Evolutionary conservation across 1,140 invertebrate species (phyloP).

Genomic region (Trachymyrmex cornetzi): DNA sequence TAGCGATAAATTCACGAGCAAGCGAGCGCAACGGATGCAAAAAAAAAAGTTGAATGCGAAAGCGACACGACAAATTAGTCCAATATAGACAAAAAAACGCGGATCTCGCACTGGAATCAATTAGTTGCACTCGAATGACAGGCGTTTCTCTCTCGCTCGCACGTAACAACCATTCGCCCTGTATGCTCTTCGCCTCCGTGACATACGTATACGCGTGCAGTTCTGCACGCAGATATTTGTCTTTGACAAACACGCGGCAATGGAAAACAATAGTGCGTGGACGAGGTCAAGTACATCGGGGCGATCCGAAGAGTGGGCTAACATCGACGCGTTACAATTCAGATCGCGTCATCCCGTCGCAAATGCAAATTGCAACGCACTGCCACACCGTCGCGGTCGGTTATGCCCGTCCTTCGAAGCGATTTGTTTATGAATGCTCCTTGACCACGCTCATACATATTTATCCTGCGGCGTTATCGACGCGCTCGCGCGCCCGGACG

Average conservation of each 20-base stretch:
- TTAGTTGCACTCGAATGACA: slow-evolving; percentile 36
- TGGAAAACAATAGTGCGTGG: slow-evolving; percentile 44
- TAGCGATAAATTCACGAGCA: slow-evolving; percentile 42
- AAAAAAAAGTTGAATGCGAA: slow-evolving; percentile 47
- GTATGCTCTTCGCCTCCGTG: not conserved
- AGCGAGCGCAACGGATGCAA: not conserved
- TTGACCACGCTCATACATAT: slow-evolving; percentile 67
- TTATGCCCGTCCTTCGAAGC: slow-evolving; percentile 7
- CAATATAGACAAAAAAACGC: slow-evolving; percentile 46
- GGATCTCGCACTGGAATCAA: slow-evolving; percentile 45
- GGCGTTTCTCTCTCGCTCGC: slow-evolving; percentile 1
- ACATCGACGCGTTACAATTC: slow-evolving; percentile 64
- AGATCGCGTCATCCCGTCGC: slow-evolving; percentile 63
- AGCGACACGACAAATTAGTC: slow-evolving; percentile 51
- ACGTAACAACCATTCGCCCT: not conserved
- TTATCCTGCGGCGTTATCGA: slow-evolving; percentile 66
- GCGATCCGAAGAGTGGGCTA: slow-evolving; percentile 50
- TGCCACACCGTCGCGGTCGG: not conserved
- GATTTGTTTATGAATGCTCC: slow-evolving; percentile 76
- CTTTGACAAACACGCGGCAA: slow-evolving; percentile 50
- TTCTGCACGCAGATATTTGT: slow-evolving; percentile 26
- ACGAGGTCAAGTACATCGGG: slow-evolving; percentile 45
- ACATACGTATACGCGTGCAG: not conserved
- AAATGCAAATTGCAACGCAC: slow-evolving; percentile 71
- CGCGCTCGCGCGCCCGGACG: slow-evolving; percentile 9